Evolutionary conservation across 2,797 vertebrate species (phyloP).

Genomic region (Phaenicophaeus curvirostris): DNA sequence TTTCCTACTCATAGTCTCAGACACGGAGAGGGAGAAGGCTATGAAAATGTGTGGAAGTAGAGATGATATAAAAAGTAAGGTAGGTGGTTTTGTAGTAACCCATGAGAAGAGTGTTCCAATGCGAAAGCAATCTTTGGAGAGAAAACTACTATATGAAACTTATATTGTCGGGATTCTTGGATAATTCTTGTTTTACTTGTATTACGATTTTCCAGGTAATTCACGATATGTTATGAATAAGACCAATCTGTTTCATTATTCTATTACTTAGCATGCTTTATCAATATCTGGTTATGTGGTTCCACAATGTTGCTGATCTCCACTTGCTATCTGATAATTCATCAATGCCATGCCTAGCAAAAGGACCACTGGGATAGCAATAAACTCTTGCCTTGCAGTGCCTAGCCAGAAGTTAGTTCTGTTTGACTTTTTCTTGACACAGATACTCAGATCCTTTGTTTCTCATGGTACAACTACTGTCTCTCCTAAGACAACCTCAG

Average conservation of each 20-base stretch:
- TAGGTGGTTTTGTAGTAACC: neutral
- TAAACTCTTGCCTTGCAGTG: neutral
- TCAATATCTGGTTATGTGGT: neutral
- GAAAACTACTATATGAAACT: neutral
- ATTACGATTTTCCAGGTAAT: neutral
- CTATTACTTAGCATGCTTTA: neutral
- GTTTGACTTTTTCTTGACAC: neutral
- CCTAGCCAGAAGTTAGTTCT: neutral
- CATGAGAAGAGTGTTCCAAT: neutral
- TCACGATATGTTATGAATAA: neutral
- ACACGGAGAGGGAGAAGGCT: neutral
- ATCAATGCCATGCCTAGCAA: rapidly evolving
- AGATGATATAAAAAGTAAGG: neutral
- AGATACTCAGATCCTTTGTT: neutral
- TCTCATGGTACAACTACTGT: neutral
- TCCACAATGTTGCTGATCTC: neutral
- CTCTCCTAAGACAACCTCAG: neutral
- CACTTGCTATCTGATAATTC: neutral
- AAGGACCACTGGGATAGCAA: neutral
- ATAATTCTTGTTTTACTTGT: neutral
- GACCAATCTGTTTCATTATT: neutral
- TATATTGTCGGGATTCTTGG: neutral
- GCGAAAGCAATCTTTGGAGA: neutral
- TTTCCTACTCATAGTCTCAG: neutral
- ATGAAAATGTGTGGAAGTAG: neutral